Evolutionary conservation across 2,888 invertebrate genomes (phyloP), one percentile per base, ranked within the genome.

Genomic region (Lingula anatina): DNA sequence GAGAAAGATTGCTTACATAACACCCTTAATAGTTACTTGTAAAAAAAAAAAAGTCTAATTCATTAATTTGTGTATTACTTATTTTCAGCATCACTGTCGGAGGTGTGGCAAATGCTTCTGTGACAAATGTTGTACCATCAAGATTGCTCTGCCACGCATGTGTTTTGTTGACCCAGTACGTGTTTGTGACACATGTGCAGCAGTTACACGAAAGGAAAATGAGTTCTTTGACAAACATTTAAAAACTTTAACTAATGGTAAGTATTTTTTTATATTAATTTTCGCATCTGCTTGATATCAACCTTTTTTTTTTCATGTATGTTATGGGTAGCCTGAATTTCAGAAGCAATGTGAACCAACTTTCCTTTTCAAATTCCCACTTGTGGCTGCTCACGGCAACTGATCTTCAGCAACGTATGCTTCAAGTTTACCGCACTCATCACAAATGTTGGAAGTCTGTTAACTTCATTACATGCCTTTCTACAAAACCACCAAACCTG

Each of bases 81-180:
- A 35, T 51, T 65, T 58, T 21, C 64, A 80, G 80, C 81, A 81
- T 59, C 80, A 81, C 58, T 81, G 81, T 60, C 70, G 80, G 2
- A 66, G 81, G 20, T 81, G 81, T 72, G 81, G 81, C 0, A 64
- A 69, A 40, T 77, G 79, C 49, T 80, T 75, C 60, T 81, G 81
- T 63, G 68, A 67, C 45, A 60, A 62, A 2, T 81, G 81, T 59
- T 78, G 78, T 63, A 64, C 71, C 20, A 55, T 65, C 15, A 76
- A 74, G 53, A 56, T 79, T 26, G 62, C 67, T 2, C 66, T 81
- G 36, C 79, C 76, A 1, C 64, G 81, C 35, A 80, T 81, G 80
- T 77, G 78, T 59, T 81, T 81, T 62, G 72, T 81, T 9, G 81
- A 81, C 59, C 81, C 81, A 18, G 81, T 81, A 9, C 64, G 80